A percentile compares a stretch with the other conserved stretches of the same genome.
Conservation (phyloP, 2,888 invertebrate species). For the Cheiracanthium punctorium region DNA sequence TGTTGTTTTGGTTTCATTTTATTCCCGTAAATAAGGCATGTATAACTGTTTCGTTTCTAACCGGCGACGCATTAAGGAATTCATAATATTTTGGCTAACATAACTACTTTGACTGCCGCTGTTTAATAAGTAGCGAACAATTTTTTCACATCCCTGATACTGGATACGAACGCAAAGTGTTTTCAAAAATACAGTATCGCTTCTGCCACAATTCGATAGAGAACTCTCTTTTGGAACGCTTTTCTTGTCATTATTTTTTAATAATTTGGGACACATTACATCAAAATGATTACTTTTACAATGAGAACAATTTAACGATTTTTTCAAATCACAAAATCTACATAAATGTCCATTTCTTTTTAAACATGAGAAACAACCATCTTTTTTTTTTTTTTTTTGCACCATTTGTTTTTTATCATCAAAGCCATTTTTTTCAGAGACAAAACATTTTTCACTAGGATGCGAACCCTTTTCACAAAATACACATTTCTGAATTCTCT, state of each 20-base stretch:
- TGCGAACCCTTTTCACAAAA: too few relatives aligned
- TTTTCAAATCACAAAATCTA: constrained; percentile 4
- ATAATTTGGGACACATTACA: not conserved
- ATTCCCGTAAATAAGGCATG: not conserved
- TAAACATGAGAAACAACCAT: not conserved
- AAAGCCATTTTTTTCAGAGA: too few relatives aligned
- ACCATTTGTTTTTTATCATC: too few relatives aligned
- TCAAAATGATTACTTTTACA: constrained; percentile 18
- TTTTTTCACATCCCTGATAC: not conserved
- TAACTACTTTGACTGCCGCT: too few relatives aligned
- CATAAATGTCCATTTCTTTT: not conserved
- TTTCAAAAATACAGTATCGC: not conserved
- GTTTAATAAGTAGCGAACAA: not conserved
- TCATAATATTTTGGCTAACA: constrained; percentile 11
- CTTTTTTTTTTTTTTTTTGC: too few relatives aligned
- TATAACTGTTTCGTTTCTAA: constrained; percentile 10
- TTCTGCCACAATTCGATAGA: too few relatives aligned
- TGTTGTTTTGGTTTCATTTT: not conserved
- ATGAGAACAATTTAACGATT: too few relatives aligned
- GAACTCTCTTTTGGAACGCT: not conserved
- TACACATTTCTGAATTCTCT: too few relatives aligned
- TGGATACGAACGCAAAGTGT: not conserved
- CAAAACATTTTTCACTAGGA: too few relatives aligned
- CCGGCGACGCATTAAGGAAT: not conserved
- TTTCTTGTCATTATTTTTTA: not conserved